Base-by-base conservation (phyloP, 2,888 invertebrate genomes). In the Eubasilissa splendida region DNA sequence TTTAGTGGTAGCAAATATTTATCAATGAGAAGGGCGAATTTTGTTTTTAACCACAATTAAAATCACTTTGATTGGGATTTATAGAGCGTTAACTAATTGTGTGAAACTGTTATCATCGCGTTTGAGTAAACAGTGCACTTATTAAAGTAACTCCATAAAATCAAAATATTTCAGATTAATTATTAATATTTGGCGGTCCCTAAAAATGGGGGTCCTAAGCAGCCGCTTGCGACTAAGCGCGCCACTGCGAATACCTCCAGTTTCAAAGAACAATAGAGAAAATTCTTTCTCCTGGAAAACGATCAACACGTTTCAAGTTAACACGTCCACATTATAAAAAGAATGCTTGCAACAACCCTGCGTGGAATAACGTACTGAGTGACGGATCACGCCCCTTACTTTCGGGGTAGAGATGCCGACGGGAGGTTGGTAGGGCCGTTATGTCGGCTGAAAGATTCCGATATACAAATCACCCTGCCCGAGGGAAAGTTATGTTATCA, bases 231-330 rank as follows among this genome's bases (percentile, higher is more conserved):
- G 42, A 7, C 42, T 42, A 42, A 42, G 42, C 7, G 42, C 42
- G 42, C 42, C 33, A 63, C 63, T 53, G 54, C 58, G 42, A 5
- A 42, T 73, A 42, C 33, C 71, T 73, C 31, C 58, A 73, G 42
- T 73, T 73, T 73, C 33, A 73, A 56, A 58, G 71, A 73, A 73
- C 71, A 73, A 73, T 56, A 73, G 71, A 33, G 31, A 42, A 11
- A 73, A 73, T 22, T 22, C 65, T 33, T 58, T 73, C 56, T 56
- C 31, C 8, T 42, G 5, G 42, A 56, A 58, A 33, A 4, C 58
- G 56, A 56, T 12, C 71, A 31, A 58, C 71, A 71, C 54, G 11
- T 56, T 11, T n/a, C 56, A 10, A 58, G 71, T 56, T 50, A 73
- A 42, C 58, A 73, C 42, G 22, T 33, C 42, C 58, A 56, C 56